Percentiles rank a stretch among this genome's conserved stretches.
Conservation (phyloP, 2,113 vertebrate genomes). For the Epinephelus cyanopodus region DNA sequence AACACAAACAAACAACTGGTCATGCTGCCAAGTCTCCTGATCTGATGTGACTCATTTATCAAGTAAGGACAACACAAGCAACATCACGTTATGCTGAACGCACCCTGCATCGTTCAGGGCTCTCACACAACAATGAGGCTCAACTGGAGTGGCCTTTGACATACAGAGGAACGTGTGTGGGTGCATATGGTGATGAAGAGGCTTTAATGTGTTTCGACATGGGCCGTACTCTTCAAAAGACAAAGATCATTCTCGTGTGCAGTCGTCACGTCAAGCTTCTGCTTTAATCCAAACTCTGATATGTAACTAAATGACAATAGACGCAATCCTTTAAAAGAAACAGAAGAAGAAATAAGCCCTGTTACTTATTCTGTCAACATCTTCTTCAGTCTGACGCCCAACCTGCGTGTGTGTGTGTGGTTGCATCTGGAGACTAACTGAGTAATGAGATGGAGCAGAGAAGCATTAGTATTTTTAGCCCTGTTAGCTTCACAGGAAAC, state of each 20-base stretch:
- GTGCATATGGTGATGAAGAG: background rate
- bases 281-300: background rate
- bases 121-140: conserved; percentile 12
- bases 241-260: conserved; percentile 7
- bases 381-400: background rate
- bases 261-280: conserved; percentile 19
- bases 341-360: too few relatives aligned
- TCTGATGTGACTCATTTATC: conserved; percentile 27
- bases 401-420: conserved; percentile 5
- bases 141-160: conserved; percentile 24
- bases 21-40: conserved; percentile 3
- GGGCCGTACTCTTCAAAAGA: background rate
- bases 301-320: conserved; percentile 12
- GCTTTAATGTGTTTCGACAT: conserved; percentile 28
- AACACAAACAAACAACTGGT: background rate
- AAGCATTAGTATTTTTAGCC: conserved; percentile 70
- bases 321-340: background rate
- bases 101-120: background rate
- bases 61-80: conserved; percentile 18
- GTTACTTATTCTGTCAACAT: background rate
- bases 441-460: conserved; percentile 64
- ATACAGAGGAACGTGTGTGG: background rate
- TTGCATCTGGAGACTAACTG: conserved; percentile 23
- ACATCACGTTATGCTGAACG: conserved; percentile 5
- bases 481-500: conserved; percentile 45